These are phyloP conservation scores for Steinernema feltiae DNA, from an alignment of 1,140 invertebrate genomes.

Conservation along the genomic window DNA sequence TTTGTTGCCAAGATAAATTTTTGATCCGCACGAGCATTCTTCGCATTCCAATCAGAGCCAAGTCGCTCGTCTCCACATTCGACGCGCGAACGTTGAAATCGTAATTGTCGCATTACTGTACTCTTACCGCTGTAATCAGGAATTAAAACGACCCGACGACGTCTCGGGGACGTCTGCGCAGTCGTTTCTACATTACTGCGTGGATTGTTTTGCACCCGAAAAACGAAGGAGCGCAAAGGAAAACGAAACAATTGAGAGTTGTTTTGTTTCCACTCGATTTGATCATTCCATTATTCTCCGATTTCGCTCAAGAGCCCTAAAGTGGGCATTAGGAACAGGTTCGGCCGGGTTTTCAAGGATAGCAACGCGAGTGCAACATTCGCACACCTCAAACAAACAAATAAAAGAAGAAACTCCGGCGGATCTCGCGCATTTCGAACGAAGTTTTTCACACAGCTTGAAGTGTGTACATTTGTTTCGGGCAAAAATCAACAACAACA, in stretches of 20 bases:
- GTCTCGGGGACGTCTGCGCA: too few species aligned
- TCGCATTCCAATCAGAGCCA: too few species aligned
- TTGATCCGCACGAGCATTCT: too few species aligned
- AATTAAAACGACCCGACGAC: not conserved
- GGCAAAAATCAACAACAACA: too few species aligned
- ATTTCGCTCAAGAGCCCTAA: not conserved
- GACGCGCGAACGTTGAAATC: too few species aligned
- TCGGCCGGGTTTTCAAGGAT: not conserved
- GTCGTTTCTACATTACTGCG: not conserved
- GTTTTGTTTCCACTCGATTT: not conserved
- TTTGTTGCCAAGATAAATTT: too few species aligned
- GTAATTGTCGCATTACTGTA: too few species aligned
- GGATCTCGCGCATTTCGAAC: too few species aligned
- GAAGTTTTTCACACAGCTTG: too few species aligned
- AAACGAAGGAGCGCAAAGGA: not conserved
- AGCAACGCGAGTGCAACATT: conserved; percentile 8
- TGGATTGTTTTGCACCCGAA: not conserved
- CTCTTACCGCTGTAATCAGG: not conserved
- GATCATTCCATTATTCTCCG: not conserved
- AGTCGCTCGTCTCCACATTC: too few species aligned
- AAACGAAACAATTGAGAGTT: not conserved
- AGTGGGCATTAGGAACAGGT: not conserved
- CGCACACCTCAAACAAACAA: not conserved
- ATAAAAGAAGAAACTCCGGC: too few species aligned
- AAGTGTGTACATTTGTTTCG: too few species aligned